Evolutionary conservation across 2,113 vertebrate genomes (phyloP).

Genomic region (Symphodus melops): DNA sequence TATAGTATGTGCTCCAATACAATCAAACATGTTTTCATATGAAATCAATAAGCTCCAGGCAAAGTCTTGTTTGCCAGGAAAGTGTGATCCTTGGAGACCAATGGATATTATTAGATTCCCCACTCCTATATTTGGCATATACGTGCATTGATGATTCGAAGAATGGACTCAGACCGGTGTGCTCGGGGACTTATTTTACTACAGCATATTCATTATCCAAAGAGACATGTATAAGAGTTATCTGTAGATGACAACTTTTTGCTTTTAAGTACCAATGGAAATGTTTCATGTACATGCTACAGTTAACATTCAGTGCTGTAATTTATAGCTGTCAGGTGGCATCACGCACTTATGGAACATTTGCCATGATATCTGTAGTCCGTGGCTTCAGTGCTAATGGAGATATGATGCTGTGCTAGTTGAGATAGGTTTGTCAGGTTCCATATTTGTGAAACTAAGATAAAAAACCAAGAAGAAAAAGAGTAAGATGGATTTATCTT

Average conservation of each 20-base stretch:
- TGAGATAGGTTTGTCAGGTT: too few species aligned
- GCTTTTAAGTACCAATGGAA: background rate
- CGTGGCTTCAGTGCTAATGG: too few species aligned
- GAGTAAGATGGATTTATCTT: too few species aligned
- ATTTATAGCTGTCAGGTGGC: too few species aligned
- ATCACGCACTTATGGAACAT: too few species aligned
- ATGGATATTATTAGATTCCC: constrained; percentile 25
- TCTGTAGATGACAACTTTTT: constrained; percentile 11
- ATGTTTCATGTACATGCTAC: too few species aligned
- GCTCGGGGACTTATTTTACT: constrained; percentile 3
- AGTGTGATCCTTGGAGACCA: background rate
- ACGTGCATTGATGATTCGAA: constrained; percentile 14
- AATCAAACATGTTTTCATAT: constrained; percentile 18
- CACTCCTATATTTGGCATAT: constrained; percentile 40
- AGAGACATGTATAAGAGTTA: background rate
- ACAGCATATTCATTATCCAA: background rate
- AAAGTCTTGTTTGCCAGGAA: constrained; percentile 28
- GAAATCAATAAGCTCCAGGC: constrained; percentile 49
- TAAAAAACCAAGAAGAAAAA: too few species aligned
- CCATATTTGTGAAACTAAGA: too few species aligned
- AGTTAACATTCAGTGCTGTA: too few species aligned
- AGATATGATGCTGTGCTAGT: too few species aligned
- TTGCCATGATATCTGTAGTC: too few species aligned
- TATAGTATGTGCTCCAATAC: background rate
- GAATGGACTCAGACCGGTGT: constrained; percentile 6